A percentile compares a stretch with the other conserved stretches of the same genome.
Conservation (phyloP, 1,140 invertebrate genomes). For the Asbolus verrucosus region DNA sequence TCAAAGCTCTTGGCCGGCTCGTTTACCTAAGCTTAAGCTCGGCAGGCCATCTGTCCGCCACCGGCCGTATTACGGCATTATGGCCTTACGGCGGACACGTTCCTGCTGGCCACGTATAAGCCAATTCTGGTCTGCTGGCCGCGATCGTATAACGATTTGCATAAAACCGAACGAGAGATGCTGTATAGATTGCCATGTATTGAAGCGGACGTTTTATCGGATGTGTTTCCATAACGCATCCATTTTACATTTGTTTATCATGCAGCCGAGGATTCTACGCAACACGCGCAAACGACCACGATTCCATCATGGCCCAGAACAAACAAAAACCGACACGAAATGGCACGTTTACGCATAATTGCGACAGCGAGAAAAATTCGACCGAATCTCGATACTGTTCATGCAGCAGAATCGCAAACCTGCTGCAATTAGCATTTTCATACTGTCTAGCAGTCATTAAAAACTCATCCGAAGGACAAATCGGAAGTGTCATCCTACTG, state of each 20-base stretch:
- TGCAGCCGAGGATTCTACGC: slow-evolving; percentile 8
- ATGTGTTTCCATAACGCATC: slow-evolving; percentile 23
- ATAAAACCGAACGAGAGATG: slow-evolving; percentile 43
- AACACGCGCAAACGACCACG: not conserved
- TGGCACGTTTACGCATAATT: too few relatives aligned
- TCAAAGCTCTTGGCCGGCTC: slow-evolving; percentile 61
- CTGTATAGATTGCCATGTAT: slow-evolving; percentile 30
- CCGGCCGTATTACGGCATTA: slow-evolving; percentile 39
- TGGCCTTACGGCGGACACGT: slow-evolving; percentile 37
- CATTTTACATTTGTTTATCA: slow-evolving; percentile 35
- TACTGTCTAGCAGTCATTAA: too few relatives aligned
- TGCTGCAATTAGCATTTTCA: too few relatives aligned
- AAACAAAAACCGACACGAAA: too few relatives aligned
- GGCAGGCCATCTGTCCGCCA: slow-evolving; percentile 53
- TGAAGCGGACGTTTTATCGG: slow-evolving; percentile 33
- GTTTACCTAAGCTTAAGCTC: slow-evolving; percentile 59
- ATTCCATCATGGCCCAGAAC: slow-evolving; percentile 16
- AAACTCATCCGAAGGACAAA: too few relatives aligned
- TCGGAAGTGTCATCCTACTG: too few relatives aligned
- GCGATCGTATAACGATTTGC: slow-evolving; percentile 42
- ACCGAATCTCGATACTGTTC: too few relatives aligned
- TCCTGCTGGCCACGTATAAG: slow-evolving; percentile 39
- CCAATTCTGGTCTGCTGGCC: slow-evolving; percentile 41
- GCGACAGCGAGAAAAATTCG: too few relatives aligned
- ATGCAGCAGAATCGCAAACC: too few relatives aligned